Conservation (phyloP, 1,140 invertebrate species). For the Drosophila tsacasi region DNA sequence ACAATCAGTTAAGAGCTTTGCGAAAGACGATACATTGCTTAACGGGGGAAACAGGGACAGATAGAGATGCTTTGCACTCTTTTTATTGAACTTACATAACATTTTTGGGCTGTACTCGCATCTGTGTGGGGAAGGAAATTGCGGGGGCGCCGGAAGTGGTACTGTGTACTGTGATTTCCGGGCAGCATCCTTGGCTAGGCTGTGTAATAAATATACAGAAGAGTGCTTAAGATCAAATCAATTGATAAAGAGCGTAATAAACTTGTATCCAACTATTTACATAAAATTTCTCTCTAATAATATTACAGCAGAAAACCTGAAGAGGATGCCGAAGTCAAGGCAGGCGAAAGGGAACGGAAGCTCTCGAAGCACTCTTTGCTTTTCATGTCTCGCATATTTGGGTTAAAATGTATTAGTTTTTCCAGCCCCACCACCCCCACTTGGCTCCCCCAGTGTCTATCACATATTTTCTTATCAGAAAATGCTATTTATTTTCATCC, state of each 20-base stretch:
- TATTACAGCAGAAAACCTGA: slow-evolving; percentile 61
- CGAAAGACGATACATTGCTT: slow-evolving; percentile 55
- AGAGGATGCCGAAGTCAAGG: slow-evolving; percentile 7
- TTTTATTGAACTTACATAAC: slow-evolving; percentile 79
- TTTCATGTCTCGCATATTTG: slow-evolving; percentile 52
- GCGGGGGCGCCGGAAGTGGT: slow-evolving; percentile 59
- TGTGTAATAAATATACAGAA: slow-evolving; percentile 76
- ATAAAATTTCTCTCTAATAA: slow-evolving; percentile 67
- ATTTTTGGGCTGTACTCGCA: slow-evolving; percentile 48
- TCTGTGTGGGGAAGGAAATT: slow-evolving; percentile 42
- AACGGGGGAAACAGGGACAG: slow-evolving; percentile 26
- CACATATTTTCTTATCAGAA: slow-evolving; percentile 70
- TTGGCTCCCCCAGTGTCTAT: slow-evolving; percentile 1
- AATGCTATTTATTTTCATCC: slow-evolving; percentile 73
- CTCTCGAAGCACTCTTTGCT: slow-evolving; percentile 57
- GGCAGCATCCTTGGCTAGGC: slow-evolving; percentile 61
- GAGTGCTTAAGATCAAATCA: slow-evolving; percentile 82
- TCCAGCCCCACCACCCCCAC: slow-evolving; percentile 3
- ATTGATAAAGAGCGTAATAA: slow-evolving; percentile 83
- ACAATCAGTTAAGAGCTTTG: slow-evolving; percentile 83
- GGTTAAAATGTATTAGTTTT: slow-evolving; percentile 52
- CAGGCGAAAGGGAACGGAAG: slow-evolving; percentile 16
- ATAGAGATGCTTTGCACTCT: slow-evolving; percentile 47
- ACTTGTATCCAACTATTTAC: slow-evolving; percentile 78
- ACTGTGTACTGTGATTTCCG: slow-evolving; percentile 73